Conservation (phyloP, 2,888 invertebrate genomes). For the Pterostichus niger region DNA sequence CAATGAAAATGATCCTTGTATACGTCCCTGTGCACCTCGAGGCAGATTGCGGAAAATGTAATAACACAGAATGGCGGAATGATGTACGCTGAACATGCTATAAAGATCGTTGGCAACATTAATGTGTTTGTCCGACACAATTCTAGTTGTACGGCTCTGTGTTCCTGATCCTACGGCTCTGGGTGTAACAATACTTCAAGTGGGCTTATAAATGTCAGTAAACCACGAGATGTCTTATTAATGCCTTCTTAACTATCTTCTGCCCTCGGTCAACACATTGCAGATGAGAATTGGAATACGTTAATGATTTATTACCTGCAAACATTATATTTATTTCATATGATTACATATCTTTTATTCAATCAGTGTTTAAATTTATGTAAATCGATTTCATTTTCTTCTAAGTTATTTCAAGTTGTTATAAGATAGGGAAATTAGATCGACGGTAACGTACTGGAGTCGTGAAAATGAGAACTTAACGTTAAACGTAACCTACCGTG, state of each 20-base stretch:
- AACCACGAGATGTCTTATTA: constrained; percentile 43
- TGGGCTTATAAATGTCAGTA: constrained; percentile 48
- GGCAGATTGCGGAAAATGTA: constrained; percentile 25
- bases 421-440: too few relatives aligned
- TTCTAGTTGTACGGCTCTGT: constrained; percentile 40
- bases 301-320: too few relatives aligned
- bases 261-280: too few relatives aligned
- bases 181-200: constrained; percentile 34
- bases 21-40: constrained; percentile 3
- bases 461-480: too few relatives aligned
- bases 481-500: too few relatives aligned
- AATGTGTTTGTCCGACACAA: constrained; percentile 47
- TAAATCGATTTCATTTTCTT: too few relatives aligned
- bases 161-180: constrained; percentile 17
- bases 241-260: not conserved
- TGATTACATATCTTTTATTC: too few relatives aligned
- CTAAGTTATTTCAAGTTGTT: too few relatives aligned
- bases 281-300: too few relatives aligned
- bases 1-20: not conserved
- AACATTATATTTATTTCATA: too few relatives aligned
- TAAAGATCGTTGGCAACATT: constrained; percentile 32
- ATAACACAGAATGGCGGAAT: constrained; percentile 28
- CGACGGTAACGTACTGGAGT: too few relatives aligned
- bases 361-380: too few relatives aligned
- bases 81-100: constrained; percentile 34